These are phyloP conservation scores for Peromyscus eremicus DNA, from an alignment of 2,797 vertebrate species.

Conservation along the genomic window DNA sequence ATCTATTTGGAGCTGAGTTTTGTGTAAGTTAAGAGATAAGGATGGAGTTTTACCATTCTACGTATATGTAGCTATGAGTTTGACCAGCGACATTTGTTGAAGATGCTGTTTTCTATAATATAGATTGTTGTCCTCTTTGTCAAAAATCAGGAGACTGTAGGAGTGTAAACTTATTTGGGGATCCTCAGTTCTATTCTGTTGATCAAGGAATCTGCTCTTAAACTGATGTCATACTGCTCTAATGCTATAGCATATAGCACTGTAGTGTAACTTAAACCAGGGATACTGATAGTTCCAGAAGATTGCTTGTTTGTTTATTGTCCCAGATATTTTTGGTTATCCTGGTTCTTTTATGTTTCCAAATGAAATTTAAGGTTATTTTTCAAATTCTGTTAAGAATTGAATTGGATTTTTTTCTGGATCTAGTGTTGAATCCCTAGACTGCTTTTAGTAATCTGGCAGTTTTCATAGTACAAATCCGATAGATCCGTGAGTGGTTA, in stretches of 20 bases:
- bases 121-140: not conserved
- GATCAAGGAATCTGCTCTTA: not conserved
- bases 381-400: not conserved
- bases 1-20: not conserved
- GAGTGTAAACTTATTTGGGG: not conserved
- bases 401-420: not conserved
- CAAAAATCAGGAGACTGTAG: not conserved
- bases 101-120: not conserved
- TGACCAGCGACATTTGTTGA: not conserved
- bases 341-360: not conserved
- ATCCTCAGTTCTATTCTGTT: not conserved
- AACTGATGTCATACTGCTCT: not conserved
- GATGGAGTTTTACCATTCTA: not conserved
- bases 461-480: not conserved
- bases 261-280: not conserved
- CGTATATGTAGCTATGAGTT: not conserved
- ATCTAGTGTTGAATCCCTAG: not conserved
- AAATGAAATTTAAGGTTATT: not conserved
- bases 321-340: not conserved
- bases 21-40: not conserved
- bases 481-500: too few species aligned
- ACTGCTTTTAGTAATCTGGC: not conserved
- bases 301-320: too few species aligned
- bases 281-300: not conserved
- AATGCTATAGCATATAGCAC: too few species aligned